phyloP scores from a whole-genome alignment of 2,797 vertebrate genomes.

The Erpetoichthys calabaricus region DNA sequence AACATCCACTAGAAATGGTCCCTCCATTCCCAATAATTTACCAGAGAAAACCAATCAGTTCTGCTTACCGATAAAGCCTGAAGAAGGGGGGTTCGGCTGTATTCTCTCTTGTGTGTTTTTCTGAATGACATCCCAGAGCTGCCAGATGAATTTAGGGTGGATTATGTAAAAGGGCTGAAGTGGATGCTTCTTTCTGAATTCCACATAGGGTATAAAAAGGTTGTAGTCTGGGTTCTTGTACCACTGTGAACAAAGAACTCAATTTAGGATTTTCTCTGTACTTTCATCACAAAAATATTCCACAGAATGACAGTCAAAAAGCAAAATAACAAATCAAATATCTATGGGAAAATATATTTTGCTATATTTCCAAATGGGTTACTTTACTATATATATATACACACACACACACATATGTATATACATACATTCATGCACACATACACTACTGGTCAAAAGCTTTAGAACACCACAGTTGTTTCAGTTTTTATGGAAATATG shows the following conservation, averaged over 20 bases:
- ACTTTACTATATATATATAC: too few species aligned
- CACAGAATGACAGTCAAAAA: too few species aligned
- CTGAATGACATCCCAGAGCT: conserved; percentile 93
- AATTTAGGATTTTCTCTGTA: not conserved
- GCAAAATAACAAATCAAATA: too few species aligned
- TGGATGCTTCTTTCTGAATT: conserved; percentile 70
- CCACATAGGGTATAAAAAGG: conserved; percentile 79
- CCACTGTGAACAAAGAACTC: conserved; percentile 54
- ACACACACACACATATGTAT: too few species aligned
- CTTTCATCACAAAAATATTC: not conserved
- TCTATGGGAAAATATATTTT: too few species aligned
- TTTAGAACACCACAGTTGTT: too few species aligned
- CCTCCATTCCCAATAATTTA: too few species aligned
- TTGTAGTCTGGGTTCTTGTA: conserved; percentile 90
- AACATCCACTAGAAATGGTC: too few species aligned
- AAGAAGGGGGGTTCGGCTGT: conserved; percentile 94
- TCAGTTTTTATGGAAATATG: too few species aligned
- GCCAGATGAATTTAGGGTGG: conserved; percentile 90
- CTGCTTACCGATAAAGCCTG: conserved; percentile 85
- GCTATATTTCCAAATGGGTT: too few species aligned
- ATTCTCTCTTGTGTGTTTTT: conserved; percentile 87
- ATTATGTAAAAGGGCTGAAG: conserved; percentile 88
- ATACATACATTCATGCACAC: too few species aligned
- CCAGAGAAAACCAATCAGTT: not conserved
- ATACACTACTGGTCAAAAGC: too few species aligned